A percentile compares a stretch with the other conserved stretches of the same genome.
Conservation (phyloP, 1,140 invertebrate species). For the Bombus sibiricus region DNA sequence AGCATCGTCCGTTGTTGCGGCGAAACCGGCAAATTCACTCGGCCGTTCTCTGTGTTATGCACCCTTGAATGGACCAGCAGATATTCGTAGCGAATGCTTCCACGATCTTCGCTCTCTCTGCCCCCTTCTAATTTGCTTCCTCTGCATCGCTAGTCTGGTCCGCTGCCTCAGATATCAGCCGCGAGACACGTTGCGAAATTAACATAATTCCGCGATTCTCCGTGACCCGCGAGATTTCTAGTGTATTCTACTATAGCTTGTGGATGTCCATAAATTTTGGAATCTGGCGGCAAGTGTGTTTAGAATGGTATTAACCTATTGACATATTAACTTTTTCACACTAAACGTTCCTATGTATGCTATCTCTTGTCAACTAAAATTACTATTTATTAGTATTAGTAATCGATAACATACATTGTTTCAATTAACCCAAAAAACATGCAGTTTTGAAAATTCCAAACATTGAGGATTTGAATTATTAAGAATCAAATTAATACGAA, state of each 20-base stretch:
- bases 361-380: too few relatives aligned
- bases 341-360: too few relatives aligned
- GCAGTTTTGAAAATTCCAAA: too few relatives aligned
- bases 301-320: too few relatives aligned
- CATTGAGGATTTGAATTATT: too few relatives aligned
- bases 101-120: constrained; percentile 5
- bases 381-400: too few relatives aligned
- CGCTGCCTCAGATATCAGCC: constrained; percentile 31
- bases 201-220: constrained; percentile 34
- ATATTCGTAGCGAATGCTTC: constrained; percentile 52
- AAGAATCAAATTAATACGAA: too few relatives aligned
- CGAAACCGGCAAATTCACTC: constrained; percentile 61
- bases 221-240: neutral
- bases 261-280: too few relatives aligned
- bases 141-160: neutral
- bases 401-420: too few relatives aligned
- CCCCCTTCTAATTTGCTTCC: constrained; percentile 14
- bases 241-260: neutral
- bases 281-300: too few relatives aligned
- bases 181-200: constrained; percentile 35
- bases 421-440: too few relatives aligned
- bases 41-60: constrained; percentile 44
- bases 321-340: too few relatives aligned
- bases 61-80: constrained; percentile 50
- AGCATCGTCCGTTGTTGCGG: constrained; percentile 66